These are phyloP conservation scores for Spermophilus dauricus DNA, from an alignment of 2,113 vertebrate species.

Conservation along the genomic window DNA sequence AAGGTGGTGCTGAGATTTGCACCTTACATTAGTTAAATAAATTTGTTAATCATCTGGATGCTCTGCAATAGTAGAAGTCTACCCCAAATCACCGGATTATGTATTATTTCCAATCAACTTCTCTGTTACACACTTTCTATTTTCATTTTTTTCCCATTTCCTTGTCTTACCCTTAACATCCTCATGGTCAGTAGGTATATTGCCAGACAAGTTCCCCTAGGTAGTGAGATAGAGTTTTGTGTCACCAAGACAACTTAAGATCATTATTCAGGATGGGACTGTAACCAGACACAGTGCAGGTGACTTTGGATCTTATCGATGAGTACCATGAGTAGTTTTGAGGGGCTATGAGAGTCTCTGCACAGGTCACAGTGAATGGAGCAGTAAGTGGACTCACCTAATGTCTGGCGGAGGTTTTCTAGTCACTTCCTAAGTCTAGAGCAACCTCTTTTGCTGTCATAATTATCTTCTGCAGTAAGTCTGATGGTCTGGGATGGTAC, in stretches of 20 bases:
- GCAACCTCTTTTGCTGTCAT: not conserved
- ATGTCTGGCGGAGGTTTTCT: not conserved
- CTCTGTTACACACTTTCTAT: not conserved
- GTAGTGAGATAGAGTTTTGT: not conserved
- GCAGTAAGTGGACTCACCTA: rapidly evolving
- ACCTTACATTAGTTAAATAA: not conserved
- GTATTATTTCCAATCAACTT: not conserved
- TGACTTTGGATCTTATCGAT: rapidly evolving
- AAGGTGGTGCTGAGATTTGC: not conserved
- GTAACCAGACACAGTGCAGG: rapidly evolving
- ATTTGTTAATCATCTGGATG: not conserved
- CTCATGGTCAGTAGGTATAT: not conserved
- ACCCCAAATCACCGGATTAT: not conserved
- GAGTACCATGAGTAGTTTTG: not conserved
- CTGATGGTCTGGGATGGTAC: not conserved
- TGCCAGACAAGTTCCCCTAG: not conserved
- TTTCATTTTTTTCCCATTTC: not conserved
- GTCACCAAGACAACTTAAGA: not conserved
- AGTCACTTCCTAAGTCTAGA: not conserved
- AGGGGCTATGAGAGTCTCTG: not conserved
- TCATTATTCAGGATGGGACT: not conserved
- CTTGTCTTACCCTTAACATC: not conserved
- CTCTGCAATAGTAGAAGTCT: not conserved
- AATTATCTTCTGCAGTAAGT: not conserved
- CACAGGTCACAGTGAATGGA: rapidly evolving